Percentiles rank a stretch among this genome's conserved stretches.
Evolutionary conservation across 2,888 invertebrate species (phyloP).

Genomic region (Epistrophella euchroma): DNA sequence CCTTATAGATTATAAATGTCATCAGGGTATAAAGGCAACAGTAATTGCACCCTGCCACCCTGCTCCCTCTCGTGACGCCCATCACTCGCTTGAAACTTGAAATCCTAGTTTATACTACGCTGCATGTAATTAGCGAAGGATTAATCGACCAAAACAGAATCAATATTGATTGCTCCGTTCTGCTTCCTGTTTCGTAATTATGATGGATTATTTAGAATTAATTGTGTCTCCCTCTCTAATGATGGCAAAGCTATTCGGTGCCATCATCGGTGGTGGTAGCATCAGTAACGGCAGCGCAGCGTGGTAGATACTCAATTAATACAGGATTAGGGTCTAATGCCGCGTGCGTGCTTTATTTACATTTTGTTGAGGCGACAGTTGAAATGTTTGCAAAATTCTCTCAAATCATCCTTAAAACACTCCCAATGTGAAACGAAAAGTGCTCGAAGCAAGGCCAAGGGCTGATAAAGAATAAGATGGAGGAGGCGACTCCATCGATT

Average conservation of each 20-base stretch:
- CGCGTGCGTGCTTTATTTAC: slow-evolving; percentile 67
- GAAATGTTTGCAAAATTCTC: slow-evolving; percentile 15
- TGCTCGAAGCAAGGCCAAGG: not conserved
- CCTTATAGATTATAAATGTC: slow-evolving; percentile 34
- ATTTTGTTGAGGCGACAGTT: slow-evolving; percentile 49
- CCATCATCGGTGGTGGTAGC: not conserved
- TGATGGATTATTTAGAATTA: slow-evolving; percentile 75
- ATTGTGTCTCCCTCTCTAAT: slow-evolving; percentile 42
- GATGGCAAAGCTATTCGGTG: not conserved
- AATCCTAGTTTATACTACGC: slow-evolving; percentile 63
- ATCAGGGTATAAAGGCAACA: slow-evolving; percentile 17
- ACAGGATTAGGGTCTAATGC: slow-evolving; percentile 63
- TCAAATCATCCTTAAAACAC: not conserved
- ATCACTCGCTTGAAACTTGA: not conserved
- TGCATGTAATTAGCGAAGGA: slow-evolving; percentile 76
- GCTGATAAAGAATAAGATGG: not conserved
- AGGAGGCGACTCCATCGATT: not conserved
- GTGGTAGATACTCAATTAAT: slow-evolving; percentile 67
- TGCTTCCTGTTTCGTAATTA: slow-evolving; percentile 74
- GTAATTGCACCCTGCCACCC: slow-evolving; percentile 27
- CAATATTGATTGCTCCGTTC: slow-evolving; percentile 74
- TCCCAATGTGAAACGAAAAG: not conserved
- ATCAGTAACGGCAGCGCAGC: slow-evolving; percentile 5
- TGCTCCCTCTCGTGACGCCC: not conserved
- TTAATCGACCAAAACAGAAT: slow-evolving; percentile 76